These are phyloP conservation scores for Vipera latastei DNA, from an alignment of 2,797 vertebrate genomes.

Conservation along the genomic window DNA sequence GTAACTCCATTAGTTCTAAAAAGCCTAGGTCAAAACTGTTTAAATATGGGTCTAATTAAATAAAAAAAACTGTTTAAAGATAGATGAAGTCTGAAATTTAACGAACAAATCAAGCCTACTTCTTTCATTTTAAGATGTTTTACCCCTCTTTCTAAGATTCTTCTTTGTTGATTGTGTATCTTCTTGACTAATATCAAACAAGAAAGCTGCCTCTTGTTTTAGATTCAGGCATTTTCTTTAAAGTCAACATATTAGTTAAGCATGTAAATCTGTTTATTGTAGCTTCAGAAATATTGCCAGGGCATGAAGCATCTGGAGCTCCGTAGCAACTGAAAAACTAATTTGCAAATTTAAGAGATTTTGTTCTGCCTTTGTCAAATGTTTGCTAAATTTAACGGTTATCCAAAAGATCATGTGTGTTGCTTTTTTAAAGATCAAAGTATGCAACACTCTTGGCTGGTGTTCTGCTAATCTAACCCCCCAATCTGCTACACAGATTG, in stretches of 20 bases:
- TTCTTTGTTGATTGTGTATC: slow-evolving; percentile 64
- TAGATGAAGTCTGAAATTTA: slow-evolving; percentile 67
- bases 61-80: not conserved
- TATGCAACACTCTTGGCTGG: slow-evolving; percentile 16
- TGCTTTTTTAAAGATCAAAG: slow-evolving; percentile 59
- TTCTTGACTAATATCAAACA: slow-evolving; percentile 73
- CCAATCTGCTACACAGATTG: slow-evolving; percentile 36
- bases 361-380: slow-evolving; percentile 65
- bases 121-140: slow-evolving; percentile 62
- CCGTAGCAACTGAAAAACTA: slow-evolving; percentile 69
- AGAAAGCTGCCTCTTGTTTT: slow-evolving; percentile 75
- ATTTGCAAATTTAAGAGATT: slow-evolving; percentile 68
- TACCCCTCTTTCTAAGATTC: slow-evolving; percentile 37
- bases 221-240: slow-evolving; percentile 75
- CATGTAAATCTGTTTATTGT: slow-evolving; percentile 78
- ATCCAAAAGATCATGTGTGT: slow-evolving; percentile 65
- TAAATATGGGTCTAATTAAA: slow-evolving; percentile 7
- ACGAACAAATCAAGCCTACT: slow-evolving; percentile 64
- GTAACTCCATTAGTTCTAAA: slow-evolving; percentile 46
- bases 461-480: slow-evolving; percentile 35
- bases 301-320: slow-evolving; percentile 73
- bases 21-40: not conserved
- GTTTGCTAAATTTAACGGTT: slow-evolving; percentile 70
- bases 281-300: slow-evolving; percentile 70
- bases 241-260: slow-evolving; percentile 77